Percentiles rank a stretch among this genome's conserved stretches.
Evolutionary conservation across 1,140 invertebrate genomes (phyloP).

Genomic region (Heliconius congener): DNA sequence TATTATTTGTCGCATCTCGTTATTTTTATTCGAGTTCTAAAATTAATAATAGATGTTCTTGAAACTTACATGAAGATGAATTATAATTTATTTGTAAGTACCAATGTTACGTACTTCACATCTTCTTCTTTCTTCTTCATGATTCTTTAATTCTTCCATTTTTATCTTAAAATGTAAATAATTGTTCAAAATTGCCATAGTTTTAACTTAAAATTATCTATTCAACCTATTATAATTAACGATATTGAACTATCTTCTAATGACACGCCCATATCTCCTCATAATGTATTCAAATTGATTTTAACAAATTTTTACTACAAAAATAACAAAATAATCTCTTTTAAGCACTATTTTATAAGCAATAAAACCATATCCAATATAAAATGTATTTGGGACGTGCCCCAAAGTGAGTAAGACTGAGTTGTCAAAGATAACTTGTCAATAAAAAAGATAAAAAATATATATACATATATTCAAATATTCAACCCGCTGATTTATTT

Average conservation of each 20-base stretch:
- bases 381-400: slow-evolving; percentile 8
- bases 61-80: no score
- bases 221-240: background rate
- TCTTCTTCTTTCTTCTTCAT: no score
- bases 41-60: no score
- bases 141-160: no score
- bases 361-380: background rate
- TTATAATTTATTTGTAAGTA: no score
- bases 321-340: background rate
- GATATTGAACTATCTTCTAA: background rate
- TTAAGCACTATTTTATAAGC: slow-evolving; percentile 5
- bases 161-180: no score
- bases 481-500: background rate
- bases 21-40: no score
- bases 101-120: no score
- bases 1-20: no score
- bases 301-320: slow-evolving; percentile 2
- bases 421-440: slow-evolving; percentile 10
- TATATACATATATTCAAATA: background rate
- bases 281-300: slow-evolving; percentile 3
- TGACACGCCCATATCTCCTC: background rate
- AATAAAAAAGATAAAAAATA: slow-evolving; percentile 6
- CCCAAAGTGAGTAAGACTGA: slow-evolving; percentile 1
- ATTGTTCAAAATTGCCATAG: no score
- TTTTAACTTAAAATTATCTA: no score